Evolutionary conservation across 2,888 invertebrate species (phyloP), one percentile per base, ranked within the genome.

Genomic region (Hydrotaea cyrtoneurina): DNA sequence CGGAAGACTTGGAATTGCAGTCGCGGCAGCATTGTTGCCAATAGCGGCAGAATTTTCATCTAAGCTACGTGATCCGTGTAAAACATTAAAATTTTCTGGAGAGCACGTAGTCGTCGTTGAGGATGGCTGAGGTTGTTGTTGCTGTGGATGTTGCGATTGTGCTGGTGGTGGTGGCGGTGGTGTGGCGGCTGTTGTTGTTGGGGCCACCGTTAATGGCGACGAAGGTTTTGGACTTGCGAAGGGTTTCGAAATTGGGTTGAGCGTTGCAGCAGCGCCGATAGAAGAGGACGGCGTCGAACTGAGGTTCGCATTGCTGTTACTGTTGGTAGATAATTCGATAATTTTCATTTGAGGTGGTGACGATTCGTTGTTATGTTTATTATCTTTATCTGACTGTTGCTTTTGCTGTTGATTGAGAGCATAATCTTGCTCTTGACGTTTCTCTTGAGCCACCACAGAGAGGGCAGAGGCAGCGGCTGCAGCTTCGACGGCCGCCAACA

Each of bases 401-500:
- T 66, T 78, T 83, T 82, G 82, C 71, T 82, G 80, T 26, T 80
- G 83, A 17, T 75, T 78, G 55, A 86, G 83, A 81, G 81, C 46
- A 77, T 76, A 73, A 62, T 78, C 78, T 66, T 79, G 79, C 75
- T 71, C 85, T 78, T 75, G 83, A 11, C 80, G 83, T 74, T 75
- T 85, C 59, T 86, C 85, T 75, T 86, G 83, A 76, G 80, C 83
- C 74, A 62, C 57, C 57, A 64, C 31, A 73, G 36, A 50, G n/a
- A 76, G n/a, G 39, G 76, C 43, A 31, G 85, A 59, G 66, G 83
- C 78, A 23, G 86, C 79, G 72, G 80, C 83, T 26, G 77, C 84
- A 69, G 73, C 78, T 82, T 84, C 84, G 74, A 86, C 82, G 43
- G 87, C 87, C 72, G 88, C 87, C 83, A 87, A 88, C 31, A 87